Conservation (phyloP, 1,140 invertebrate species). For the Drosophila dunni region DNA sequence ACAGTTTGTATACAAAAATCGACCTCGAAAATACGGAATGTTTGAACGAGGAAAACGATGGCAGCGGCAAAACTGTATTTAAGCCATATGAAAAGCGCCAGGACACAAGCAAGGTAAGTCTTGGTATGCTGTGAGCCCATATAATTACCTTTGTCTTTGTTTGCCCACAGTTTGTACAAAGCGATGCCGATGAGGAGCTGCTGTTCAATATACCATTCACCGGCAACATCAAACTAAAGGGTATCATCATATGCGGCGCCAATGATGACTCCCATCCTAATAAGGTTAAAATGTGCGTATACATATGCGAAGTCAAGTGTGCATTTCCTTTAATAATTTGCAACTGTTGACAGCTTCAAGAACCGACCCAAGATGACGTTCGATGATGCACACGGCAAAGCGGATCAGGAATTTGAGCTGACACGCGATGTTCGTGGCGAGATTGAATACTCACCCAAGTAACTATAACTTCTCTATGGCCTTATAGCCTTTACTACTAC, state of each 20-base stretch:
- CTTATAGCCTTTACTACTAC: too few relatives aligned
- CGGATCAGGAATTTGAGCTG: slow-evolving; percentile 97
- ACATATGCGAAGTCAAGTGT: neutral
- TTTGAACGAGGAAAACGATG: slow-evolving; percentile 94
- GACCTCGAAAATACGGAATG: slow-evolving; percentile 95
- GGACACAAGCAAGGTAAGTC: slow-evolving; percentile 85
- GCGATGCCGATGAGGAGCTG: slow-evolving; percentile 97
- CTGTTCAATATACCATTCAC: slow-evolving; percentile 98
- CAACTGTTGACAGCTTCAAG: slow-evolving; percentile 90
- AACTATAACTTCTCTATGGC: slow-evolving; percentile 53
- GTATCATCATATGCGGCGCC: slow-evolving; percentile 95
- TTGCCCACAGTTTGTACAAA: slow-evolving; percentile 93
- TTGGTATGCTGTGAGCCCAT: neutral
- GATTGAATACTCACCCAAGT: slow-evolving; percentile 96
- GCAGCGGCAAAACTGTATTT: slow-evolving; percentile 94
- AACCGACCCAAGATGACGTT: slow-evolving; percentile 97
- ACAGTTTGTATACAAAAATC: slow-evolving; percentile 95
- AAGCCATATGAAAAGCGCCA: slow-evolving; percentile 96
- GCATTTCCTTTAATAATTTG: neutral
- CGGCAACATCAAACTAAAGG: slow-evolving; percentile 97
- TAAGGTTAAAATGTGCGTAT: slow-evolving; percentile 94
- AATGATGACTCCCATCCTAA: slow-evolving; percentile 93
- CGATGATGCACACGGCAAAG: slow-evolving; percentile 90
- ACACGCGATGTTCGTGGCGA: slow-evolving; percentile 91
- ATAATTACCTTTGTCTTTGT: neutral